Percentiles rank a stretch among this genome's conserved stretches.
Conservation (phyloP, 2,113 vertebrate genomes). For the Boleophthalmus pectinirostris region DNA sequence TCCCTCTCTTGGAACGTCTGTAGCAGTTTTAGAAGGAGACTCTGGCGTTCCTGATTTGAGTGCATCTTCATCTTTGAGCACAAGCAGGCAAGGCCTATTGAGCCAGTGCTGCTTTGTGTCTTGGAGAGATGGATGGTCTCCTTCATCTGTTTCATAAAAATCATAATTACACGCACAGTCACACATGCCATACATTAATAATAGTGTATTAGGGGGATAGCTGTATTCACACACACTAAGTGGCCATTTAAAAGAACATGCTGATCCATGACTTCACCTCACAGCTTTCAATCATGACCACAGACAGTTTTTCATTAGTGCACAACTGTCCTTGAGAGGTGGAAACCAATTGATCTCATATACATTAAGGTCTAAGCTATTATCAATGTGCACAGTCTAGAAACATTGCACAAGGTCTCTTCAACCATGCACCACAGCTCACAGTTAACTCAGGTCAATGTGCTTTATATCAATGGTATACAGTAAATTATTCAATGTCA, state of each 20-base stretch:
- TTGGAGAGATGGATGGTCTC: conserved; percentile 83
- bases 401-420: neutral
- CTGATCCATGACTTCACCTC: conserved; percentile 16
- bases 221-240: conserved; percentile 35
- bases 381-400: conserved; percentile 18
- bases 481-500: too few relatives aligned
- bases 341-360: conserved; percentile 19
- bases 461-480: too few relatives aligned
- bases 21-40: conserved; percentile 67
- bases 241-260: conserved; percentile 29
- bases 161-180: conserved; percentile 17
- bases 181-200: conserved; percentile 3
- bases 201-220: conserved; percentile 13
- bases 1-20: conserved; percentile 43
- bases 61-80: conserved; percentile 65
- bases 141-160: conserved; percentile 83
- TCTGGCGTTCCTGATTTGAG: conserved; percentile 50
- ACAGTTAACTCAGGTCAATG: too few relatives aligned
- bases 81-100: conserved; percentile 67
- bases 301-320: conserved; percentile 17
- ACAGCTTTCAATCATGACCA: conserved; percentile 30
- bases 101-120: conserved; percentile 78
- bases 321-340: conserved; percentile 35
- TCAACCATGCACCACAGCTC: too few relatives aligned
- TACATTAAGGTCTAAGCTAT: neutral